Base-by-base conservation (phyloP, 2,113 vertebrate genomes). In the Sylvietta virens region DNA sequence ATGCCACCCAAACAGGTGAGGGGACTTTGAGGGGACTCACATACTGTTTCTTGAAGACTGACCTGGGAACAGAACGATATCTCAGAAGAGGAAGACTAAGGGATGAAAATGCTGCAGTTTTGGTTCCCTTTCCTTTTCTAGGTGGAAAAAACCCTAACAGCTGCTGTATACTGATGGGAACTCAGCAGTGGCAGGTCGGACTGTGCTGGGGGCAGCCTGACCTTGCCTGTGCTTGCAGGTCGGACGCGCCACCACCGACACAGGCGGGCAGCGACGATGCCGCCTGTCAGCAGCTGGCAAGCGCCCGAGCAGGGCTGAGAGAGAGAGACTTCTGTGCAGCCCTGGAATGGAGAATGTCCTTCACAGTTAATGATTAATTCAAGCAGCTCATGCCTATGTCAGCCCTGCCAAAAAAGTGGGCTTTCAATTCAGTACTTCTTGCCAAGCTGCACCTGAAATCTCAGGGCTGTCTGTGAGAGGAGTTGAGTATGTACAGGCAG, bases 251-350 rank as follows among this genome's bases (percentile, higher is more conserved):
- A 15, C 3, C 22, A 5, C 8, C 18, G 64, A 19, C 35, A 28
- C 12, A 15, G 54, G 37, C 74, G 19, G 57, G 66, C 53, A 30
- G 28, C 18, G 93, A 39, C 0, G n/a, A 77, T 9, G 47, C 14
- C 3, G 20, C 39, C 70, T 94, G 92, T 94, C 92, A 96, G 84
- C 86, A 86, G 22, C 56, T 74, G 86, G 23, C 82, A 74, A 11
- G 57, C 7, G 40, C 50, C 81, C 9, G 5, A n/a, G 65, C 24
- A 9, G 4, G 78, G 51, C 91, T 74, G 50, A 45, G 28, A 72
- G 64, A 90, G 7, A 0, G 1, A 30, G 44, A 39, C 51, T 50
- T 12, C 76, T 48, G 66, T 2, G 2, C 44, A 81, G 0, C 2
- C 54, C 5, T 6, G 45, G 53, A 66, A 33, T 1, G 56, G 23